phyloP scores from a whole-genome alignment of 2,888 invertebrate species.

The Drosophila engyochracea region DNA sequence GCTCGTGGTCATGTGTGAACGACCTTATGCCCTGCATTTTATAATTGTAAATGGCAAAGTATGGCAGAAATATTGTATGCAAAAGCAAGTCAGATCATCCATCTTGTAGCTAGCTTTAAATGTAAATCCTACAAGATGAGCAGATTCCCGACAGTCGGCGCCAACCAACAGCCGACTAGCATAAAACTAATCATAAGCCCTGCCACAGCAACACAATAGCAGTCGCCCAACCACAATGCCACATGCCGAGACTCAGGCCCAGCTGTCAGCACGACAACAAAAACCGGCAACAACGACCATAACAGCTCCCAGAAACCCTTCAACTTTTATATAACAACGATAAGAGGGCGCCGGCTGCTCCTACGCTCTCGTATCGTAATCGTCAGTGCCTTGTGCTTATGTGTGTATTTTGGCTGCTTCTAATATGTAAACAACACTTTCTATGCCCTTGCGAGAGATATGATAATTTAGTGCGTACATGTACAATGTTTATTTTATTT shows the following conservation, averaged over 20 bases:
- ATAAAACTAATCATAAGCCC: conserved; percentile 31
- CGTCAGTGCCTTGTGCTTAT: conserved; percentile 5
- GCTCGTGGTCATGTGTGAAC: conserved; percentile 6
- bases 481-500: background rate
- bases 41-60: conserved; percentile 22
- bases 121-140: conserved; percentile 9
- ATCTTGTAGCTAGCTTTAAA: conserved; percentile 7
- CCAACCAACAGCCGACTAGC: conserved; percentile 24
- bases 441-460: conserved; percentile 17
- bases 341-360: conserved; percentile 18
- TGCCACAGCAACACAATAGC: conserved; percentile 21
- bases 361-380: conserved; percentile 18
- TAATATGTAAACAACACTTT: conserved; percentile 19
- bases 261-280: conserved; percentile 23
- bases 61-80: conserved; percentile 6
- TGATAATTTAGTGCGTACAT: background rate
- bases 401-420: background rate
- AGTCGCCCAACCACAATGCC: conserved; percentile 21
- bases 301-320: conserved; percentile 5
- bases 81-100: conserved; percentile 17
- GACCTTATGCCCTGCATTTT: conserved; percentile 15
- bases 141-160: conserved; percentile 8
- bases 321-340: conserved; percentile 19
- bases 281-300: conserved; percentile 1
- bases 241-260: background rate